These are phyloP conservation scores for Plectrocnemia conspersa DNA, from an alignment of 1,140 invertebrate genomes.

Conservation along the genomic window DNA sequence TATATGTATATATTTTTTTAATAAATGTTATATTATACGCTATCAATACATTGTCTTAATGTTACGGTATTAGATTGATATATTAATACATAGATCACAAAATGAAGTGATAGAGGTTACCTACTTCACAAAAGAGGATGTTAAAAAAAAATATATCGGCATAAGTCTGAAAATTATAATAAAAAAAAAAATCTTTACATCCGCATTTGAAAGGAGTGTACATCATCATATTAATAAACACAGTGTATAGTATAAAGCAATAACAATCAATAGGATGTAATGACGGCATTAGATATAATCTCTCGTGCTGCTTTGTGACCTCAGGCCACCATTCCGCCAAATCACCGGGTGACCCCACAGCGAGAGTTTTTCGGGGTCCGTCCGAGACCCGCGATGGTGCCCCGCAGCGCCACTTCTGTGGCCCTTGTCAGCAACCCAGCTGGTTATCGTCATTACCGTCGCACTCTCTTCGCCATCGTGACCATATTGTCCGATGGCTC, in stretches of 20 bases:
- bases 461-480: conserved; percentile 17
- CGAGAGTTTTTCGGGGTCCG: conserved; percentile 1
- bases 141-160: no score
- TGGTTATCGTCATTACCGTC: conserved; percentile 19
- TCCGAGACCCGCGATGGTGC: conserved; percentile 4
- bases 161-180: no score
- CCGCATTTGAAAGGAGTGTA: no score
- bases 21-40: no score
- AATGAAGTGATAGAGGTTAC: no score
- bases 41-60: no score
- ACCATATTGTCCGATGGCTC: conserved; percentile 16
- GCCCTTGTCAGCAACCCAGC: conserved; percentile 19
- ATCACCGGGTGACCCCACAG: conserved; percentile 22
- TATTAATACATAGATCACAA: no score
- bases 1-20: no score
- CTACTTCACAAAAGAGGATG: no score
- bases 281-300: conserved; percentile 14
- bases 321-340: conserved; percentile 19
- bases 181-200: no score
- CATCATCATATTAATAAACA: conserved; percentile 7
- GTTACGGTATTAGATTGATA: no score
- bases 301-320: conserved; percentile 18
- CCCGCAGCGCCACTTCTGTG: conserved; percentile 15
- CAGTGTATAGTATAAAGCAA: not conserved
- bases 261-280: conserved; percentile 23